Conservation (phyloP, 2,888 invertebrate species). For the Uropetala carovei region DNA sequence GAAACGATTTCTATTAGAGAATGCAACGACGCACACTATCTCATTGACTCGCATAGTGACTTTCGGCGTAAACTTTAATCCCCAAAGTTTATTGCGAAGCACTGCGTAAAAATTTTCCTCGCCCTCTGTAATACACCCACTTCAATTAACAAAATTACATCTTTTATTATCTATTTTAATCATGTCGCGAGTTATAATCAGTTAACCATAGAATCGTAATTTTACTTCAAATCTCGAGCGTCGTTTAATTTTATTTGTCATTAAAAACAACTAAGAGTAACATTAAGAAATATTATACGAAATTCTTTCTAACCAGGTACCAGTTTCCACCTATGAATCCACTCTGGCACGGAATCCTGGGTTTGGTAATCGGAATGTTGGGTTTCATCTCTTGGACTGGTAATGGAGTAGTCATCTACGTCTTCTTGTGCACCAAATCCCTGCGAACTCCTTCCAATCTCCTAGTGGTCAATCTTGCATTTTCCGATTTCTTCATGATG, state of each 20-base stretch:
- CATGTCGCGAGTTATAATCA: neutral
- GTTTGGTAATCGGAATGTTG: slow-evolving; percentile 72
- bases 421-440: slow-evolving; percentile 74
- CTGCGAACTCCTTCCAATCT: slow-evolving; percentile 82
- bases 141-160: neutral
- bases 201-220: neutral
- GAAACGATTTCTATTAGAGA: neutral
- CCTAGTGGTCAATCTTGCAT: slow-evolving; percentile 82
- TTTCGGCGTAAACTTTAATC: neutral
- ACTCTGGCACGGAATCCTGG: slow-evolving; percentile 71
- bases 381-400: slow-evolving; percentile 70
- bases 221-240: neutral
- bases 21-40: neutral
- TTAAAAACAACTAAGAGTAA: neutral
- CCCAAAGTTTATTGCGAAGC: neutral
- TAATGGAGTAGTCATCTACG: slow-evolving; percentile 73
- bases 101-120: neutral
- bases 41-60: too few relatives aligned
- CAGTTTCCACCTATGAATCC: slow-evolving; percentile 94
- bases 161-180: neutral
- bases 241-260: neutral
- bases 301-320: slow-evolving; percentile 81
- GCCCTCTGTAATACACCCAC: neutral
- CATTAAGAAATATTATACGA: neutral
- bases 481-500: slow-evolving; percentile 83